Evolutionary conservation across 2,113 vertebrate species (phyloP).

Genomic region (Clarias gariepinus): DNA sequence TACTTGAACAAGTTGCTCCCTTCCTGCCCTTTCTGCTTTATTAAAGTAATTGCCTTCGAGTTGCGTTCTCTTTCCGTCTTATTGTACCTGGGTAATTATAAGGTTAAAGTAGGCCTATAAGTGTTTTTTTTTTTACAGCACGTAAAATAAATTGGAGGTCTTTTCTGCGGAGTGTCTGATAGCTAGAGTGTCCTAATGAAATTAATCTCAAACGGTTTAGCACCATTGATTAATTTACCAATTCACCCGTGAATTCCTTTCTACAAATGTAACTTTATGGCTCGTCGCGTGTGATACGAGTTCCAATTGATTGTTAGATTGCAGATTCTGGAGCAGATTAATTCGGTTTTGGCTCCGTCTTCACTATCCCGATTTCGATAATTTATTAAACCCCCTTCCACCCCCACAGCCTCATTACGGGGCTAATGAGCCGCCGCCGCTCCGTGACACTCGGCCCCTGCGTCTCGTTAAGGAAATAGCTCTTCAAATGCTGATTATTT

Average conservation of each 20-base stretch:
- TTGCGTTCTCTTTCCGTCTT: background rate
- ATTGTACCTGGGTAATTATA: no score
- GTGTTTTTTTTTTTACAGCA: background rate
- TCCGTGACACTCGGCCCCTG: constrained; percentile 96
- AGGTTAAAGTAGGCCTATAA: background rate
- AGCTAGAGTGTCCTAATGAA: constrained; percentile 1
- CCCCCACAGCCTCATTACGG: constrained; percentile 91
- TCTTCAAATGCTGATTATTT: constrained; percentile 99
- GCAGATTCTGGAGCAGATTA: constrained; percentile 62
- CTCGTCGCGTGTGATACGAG: constrained; percentile 17
- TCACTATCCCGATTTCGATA: constrained; percentile 77
- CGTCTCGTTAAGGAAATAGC: constrained; percentile 99
- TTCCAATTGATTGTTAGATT: constrained; percentile 19
- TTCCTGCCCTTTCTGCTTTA: background rate
- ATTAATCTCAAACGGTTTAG: constrained; percentile 13
- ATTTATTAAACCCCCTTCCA: constrained; percentile 77
- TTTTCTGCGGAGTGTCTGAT: background rate
- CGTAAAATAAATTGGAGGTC: background rate
- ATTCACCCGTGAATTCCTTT: constrained; percentile 20
- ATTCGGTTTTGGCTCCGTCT: constrained; percentile 75
- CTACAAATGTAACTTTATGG: constrained; percentile 18
- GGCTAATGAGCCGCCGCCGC: constrained; percentile 96
- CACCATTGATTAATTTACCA: constrained; percentile 13
- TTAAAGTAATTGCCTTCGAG: background rate
- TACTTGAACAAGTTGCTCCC: background rate